These are phyloP conservation scores for Champsocephalus gunnari DNA, from an alignment of 2,797 vertebrate species.

Conservation along the genomic window DNA sequence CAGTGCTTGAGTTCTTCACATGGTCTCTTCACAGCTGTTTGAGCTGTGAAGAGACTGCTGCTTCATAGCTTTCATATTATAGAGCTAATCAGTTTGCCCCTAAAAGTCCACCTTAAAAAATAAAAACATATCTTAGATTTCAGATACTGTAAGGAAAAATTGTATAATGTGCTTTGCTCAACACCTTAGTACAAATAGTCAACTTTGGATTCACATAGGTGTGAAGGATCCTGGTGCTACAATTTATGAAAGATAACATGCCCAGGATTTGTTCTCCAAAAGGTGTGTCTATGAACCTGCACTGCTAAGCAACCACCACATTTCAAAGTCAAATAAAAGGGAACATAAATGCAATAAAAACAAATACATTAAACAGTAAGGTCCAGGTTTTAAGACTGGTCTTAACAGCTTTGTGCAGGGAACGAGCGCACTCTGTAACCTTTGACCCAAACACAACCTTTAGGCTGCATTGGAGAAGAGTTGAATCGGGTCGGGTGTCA, in stretches of 20 bases:
- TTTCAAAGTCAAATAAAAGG: slow-evolving; percentile 4
- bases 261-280: not conserved
- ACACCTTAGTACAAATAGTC: too few relatives aligned
- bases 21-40: not conserved
- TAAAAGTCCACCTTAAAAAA: too few relatives aligned
- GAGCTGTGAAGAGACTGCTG: too few relatives aligned
- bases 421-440: slow-evolving; percentile 4
- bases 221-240: not conserved
- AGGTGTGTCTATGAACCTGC: not conserved
- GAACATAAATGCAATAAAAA: not conserved
- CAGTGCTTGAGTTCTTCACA: not conserved
- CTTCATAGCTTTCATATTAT: not conserved
- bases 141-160: not conserved
- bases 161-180: too few relatives aligned
- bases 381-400: not conserved
- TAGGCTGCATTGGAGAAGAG: not conserved
- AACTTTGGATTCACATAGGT: not conserved
- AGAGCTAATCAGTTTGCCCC: not conserved
- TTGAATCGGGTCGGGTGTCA: not conserved
- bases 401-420: not conserved
- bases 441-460: slow-evolving; percentile 2
- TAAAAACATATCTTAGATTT: not conserved
- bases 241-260: not conserved
- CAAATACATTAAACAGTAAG: not conserved
- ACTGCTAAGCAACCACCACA: not conserved